phyloP scores from a whole-genome alignment of 2,888 invertebrate genomes.

The Torymus auratus region DNA sequence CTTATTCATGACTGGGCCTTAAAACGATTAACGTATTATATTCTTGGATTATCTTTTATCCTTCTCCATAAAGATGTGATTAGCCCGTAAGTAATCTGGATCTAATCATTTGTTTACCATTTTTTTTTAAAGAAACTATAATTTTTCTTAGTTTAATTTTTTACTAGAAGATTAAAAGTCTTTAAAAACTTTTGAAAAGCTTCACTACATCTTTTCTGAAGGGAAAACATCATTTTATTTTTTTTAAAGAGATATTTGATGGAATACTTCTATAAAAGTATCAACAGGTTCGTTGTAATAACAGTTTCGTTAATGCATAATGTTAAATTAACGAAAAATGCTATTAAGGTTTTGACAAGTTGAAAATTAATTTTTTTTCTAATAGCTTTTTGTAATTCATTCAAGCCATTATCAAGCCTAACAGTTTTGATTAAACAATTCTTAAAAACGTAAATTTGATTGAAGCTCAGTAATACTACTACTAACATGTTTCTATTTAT shows the following conservation, averaged over 20 bases:
- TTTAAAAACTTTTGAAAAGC: conserved; percentile 37
- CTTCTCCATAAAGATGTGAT: conserved; percentile 85
- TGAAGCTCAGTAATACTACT: background rate
- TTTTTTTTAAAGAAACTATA: conserved; percentile 31
- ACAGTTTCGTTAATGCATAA: conserved; percentile 23
- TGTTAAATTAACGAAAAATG: conserved; percentile 37
- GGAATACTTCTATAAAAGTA: conserved; percentile 44
- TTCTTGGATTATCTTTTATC: conserved; percentile 82
- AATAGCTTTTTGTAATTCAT: conserved; percentile 6
- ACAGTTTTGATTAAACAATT: conserved; percentile 25
- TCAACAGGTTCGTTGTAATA: conserved; percentile 41
- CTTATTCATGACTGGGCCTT: conserved; percentile 80
- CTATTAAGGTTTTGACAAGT: conserved; percentile 39
- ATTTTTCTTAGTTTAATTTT: conserved; percentile 46
- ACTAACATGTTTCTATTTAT: conserved; percentile 5
- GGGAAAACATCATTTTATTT: conserved; percentile 25
- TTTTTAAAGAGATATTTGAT: conserved; percentile 40
- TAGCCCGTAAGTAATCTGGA: conserved; percentile 79
- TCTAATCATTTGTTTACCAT: conserved; percentile 17
- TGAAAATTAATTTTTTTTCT: conserved; percentile 35
- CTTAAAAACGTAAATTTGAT: conserved; percentile 6
- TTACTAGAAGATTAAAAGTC: conserved; percentile 33
- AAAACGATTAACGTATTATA: conserved; percentile 79
- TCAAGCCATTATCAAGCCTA: conserved; percentile 33
- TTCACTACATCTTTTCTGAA: conserved; percentile 35